Base-by-base conservation (phyloP, 2,888 invertebrate species). In the Volucella zonaria region DNA sequence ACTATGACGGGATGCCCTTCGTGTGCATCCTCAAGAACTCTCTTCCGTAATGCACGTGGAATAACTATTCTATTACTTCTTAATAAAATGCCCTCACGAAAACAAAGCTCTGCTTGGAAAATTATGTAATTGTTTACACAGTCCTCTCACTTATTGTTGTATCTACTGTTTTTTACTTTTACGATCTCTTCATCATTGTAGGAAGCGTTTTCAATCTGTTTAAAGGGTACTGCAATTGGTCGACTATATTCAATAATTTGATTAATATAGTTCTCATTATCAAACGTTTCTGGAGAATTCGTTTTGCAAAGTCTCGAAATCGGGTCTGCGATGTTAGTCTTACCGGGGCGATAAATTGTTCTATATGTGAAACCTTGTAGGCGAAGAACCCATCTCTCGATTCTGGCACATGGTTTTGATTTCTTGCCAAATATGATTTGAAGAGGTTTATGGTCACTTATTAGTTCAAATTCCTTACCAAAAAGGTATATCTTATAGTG, bases 11-110 rank as follows among this genome's bases (percentile, higher is more conserved):
- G n/a, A n/a, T n/a, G 23, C 2, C 23, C 23, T 23, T 40, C 56
- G 56, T 40, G 11, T 23, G 52, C 52, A 52, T 23, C 52, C 18
- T 52, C 23, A 52, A 52, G 52, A 23, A 23, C 23, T 23, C 23
- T 23, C 23, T 23, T 23, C 23, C 47, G 14, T 8, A 14, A 47
- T 12, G 47, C 47, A 14, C 47, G n/a, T 8, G n/a, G 47, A 12
- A 4, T 47, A 47, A n/a, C 47, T 14, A n/a, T 12, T 23, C 23
- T 23, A 23, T 23, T 23, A 23, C 3, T 23, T 23, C 23, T 23
- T 23, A 23, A 23, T 23, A 23, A 23, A 23, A 23, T 23, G 3
- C 23, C 23, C 23, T 23, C 4, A 23, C 2, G 23, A 23, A 23
- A 23, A 23, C 23, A 23, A 4, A 23, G 23, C 23, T 23, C 23